Percentiles rank a stretch among this genome's conserved stretches.
Conservation (phyloP, 2,888 invertebrate genomes). For the Oscheius sp. region DNA sequence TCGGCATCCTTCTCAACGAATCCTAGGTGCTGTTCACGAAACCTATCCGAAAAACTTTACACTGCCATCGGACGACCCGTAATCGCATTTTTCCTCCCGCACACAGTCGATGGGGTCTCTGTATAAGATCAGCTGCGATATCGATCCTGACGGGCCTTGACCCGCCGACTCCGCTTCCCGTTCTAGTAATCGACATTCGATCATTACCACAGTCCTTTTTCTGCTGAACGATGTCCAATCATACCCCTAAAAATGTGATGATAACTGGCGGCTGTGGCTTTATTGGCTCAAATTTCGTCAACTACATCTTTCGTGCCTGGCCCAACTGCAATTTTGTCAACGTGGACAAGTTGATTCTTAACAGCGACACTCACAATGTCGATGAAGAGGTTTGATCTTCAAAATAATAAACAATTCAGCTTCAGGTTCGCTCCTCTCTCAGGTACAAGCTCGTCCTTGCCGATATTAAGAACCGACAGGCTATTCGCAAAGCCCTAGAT, state of each 20-base stretch:
- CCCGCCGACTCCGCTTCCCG: background rate
- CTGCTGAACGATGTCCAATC: constrained; percentile 14
- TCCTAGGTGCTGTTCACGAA: background rate
- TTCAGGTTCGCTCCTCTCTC: constrained; percentile 57
- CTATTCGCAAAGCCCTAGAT: constrained; percentile 59
- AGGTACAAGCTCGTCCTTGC: constrained; percentile 66
- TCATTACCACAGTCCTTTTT: background rate
- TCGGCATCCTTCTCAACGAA: background rate
- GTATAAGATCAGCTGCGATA: constrained; percentile 5
- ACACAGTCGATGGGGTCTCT: too few species aligned
- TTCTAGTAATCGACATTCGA: too few species aligned
- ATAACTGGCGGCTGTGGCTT: constrained; percentile 73
- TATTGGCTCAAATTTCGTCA: constrained; percentile 72
- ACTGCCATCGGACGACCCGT: too few species aligned
- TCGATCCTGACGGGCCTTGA: constrained; percentile 31
- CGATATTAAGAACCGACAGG: constrained; percentile 67
- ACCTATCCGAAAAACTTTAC: too few species aligned
- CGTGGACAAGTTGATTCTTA: constrained; percentile 69
- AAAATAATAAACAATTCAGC: background rate
- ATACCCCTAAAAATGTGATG: constrained; percentile 63
- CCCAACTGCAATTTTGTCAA: constrained; percentile 67
- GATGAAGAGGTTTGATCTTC: constrained; percentile 41
- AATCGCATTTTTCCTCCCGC: too few species aligned
- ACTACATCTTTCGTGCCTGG: constrained; percentile 68
- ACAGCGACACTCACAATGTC: constrained; percentile 70